phyloP scores from a whole-genome alignment of 2,888 invertebrate genomes.

The Byasa hedistus region DNA sequence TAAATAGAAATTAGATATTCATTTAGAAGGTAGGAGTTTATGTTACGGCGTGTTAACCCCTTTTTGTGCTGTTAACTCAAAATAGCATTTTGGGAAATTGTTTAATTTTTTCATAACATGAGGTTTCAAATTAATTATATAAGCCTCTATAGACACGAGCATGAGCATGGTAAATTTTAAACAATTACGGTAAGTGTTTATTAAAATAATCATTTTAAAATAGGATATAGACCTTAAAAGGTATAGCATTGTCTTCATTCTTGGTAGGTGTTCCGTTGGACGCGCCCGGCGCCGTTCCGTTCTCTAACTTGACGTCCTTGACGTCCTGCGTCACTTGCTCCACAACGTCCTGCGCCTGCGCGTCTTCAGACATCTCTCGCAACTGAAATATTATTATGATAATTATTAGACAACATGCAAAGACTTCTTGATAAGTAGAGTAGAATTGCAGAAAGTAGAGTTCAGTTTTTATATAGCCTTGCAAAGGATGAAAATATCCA shows the following conservation, averaged over 20 bases:
- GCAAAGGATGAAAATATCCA: no score
- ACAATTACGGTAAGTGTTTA: background rate
- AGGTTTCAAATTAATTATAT: no score
- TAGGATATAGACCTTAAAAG: slow-evolving; percentile 47
- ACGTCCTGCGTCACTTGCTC: slow-evolving; percentile 71
- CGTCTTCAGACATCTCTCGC: slow-evolving; percentile 56
- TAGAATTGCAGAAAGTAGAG: background rate
- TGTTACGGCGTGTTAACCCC: no score
- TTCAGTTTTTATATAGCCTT: no score
- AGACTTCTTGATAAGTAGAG: no score
- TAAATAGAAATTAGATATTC: no score
- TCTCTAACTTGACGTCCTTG: slow-evolving; percentile 79
- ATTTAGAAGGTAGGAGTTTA: no score
- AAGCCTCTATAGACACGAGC: no score
- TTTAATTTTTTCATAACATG: no score
- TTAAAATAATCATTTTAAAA: background rate
- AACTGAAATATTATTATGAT: slow-evolving; percentile 24
- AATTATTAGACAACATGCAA: background rate
- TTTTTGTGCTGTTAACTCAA: no score
- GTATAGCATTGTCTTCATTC: slow-evolving; percentile 58
- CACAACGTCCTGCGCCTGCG: slow-evolving; percentile 51
- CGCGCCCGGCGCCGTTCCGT: slow-evolving; percentile 65
- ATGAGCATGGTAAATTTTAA: background rate
- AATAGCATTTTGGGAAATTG: no score
- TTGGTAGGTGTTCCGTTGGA: slow-evolving; percentile 66